Evolutionary conservation across 2,113 vertebrate species (phyloP), one percentile per base, ranked within the genome.

Genomic region (Phrynocephalus versicolor): DNA sequence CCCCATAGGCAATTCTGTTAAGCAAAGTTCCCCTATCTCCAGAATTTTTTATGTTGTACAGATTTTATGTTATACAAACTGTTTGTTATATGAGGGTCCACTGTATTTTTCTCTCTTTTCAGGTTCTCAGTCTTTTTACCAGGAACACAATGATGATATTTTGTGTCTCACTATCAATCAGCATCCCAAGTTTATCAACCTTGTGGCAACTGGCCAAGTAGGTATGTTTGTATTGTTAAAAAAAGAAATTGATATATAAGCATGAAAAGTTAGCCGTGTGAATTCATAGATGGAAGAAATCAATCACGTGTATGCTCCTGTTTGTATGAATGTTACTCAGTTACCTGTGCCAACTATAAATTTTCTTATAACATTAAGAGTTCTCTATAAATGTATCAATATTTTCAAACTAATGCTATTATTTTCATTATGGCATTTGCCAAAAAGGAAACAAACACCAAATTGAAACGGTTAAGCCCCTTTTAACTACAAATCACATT

Each of bases 201-300:
- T 99, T 95, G 98, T 99, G 97, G 99, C 99, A 96, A 99, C 99
- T 95, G 99, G 99, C 97, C 98, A 99, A 99, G 98, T 99, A 98
- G 98, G 99, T 99, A 99, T 98, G 99, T 99, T 97, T 98, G 97
- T 97, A 87, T 92, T 93, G 95, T 93, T 94, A 90, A 81, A 94
- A 91, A 94, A 92, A 91, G 85, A 93, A 93, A 90, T 88, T 92
- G 92, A 93, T 14, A 0, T 75, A 86, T 83, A 41, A 88, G 87
- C 91, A 94, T 91, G 90, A 86, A 86, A 51, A 70, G 87, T 85
- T 87, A 39, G 81, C 87, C 82, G 85, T 91, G 81, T 91, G 89
- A 95, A 85, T 89, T 90, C 89, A 92, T 88, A 69, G 70, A 88
- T 78, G 85, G 39, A 81, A 80, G 58, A 80, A 93, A 81, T 83